Conservation (phyloP, 2,888 invertebrate genomes). For the Tethea ocularis region DNA sequence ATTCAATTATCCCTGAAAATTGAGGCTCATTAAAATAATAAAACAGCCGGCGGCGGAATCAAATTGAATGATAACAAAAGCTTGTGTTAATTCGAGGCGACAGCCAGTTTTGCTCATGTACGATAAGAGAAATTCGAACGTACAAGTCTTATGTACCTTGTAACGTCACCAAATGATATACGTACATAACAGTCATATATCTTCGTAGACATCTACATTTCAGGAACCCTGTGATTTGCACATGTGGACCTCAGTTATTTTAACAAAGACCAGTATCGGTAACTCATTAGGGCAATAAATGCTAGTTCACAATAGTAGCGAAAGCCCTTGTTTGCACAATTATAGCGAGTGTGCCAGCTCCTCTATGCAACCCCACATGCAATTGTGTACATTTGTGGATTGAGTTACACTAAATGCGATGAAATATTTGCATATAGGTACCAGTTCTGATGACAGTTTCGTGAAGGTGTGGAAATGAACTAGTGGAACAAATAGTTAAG, state of each 20-base stretch:
- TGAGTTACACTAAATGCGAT: conserved; percentile 75
- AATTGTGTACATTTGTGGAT: conserved; percentile 81
- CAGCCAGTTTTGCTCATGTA: conserved; percentile 50
- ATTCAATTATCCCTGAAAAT: conserved; percentile 82
- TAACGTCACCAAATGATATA: neutral
- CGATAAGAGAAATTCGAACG: conserved; percentile 37
- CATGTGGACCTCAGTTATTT: neutral
- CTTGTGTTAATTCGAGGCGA: conserved; percentile 73
- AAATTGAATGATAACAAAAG: conserved; percentile 83
- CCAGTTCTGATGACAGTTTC: conserved; percentile 20
- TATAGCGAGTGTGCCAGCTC: conserved; percentile 61
- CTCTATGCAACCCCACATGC: conserved; percentile 78
- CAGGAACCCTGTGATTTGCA: neutral
- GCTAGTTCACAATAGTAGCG: conserved; percentile 50
- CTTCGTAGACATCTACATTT: neutral
- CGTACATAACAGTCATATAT: neutral
- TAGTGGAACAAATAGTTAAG: no score
- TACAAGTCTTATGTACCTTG: conserved; percentile 4
- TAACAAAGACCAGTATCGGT: neutral
- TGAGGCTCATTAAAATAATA: conserved; percentile 83
- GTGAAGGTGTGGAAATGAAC: neutral
- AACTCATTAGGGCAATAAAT: conserved; percentile 47
- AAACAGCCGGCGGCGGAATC: conserved; percentile 77
- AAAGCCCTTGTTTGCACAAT: conserved; percentile 73
- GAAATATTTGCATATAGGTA: conserved; percentile 76